Percentiles rank a stretch among this genome's conserved stretches.
Conservation (phyloP, 1,140 invertebrate genomes). For the Drosophila parvula region DNA sequence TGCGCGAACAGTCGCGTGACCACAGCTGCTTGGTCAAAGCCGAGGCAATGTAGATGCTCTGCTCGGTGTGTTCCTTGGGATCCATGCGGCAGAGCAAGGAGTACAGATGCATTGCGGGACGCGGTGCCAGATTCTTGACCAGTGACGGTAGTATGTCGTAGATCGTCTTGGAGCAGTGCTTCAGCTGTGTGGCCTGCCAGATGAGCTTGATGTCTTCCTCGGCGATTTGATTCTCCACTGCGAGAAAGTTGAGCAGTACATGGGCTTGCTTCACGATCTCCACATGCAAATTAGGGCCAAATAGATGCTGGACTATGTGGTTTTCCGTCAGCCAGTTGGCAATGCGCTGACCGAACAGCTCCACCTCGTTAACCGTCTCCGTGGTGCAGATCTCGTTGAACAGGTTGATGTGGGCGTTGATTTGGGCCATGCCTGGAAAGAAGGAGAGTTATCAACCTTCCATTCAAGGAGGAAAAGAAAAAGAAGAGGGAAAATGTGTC, state of each 20-base stretch:
- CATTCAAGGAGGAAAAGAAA: no score
- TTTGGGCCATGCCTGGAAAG: slow-evolving; percentile 92
- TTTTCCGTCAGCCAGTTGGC: slow-evolving; percentile 95
- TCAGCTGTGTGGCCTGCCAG: slow-evolving; percentile 96
- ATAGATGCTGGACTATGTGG: slow-evolving; percentile 97
- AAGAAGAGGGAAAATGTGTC: neutral
- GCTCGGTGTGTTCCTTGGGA: slow-evolving; percentile 95
- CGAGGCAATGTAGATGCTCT: slow-evolving; percentile 94
- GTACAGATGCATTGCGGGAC: slow-evolving; percentile 94
- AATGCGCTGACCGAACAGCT: slow-evolving; percentile 92
- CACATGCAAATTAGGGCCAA: slow-evolving; percentile 97
- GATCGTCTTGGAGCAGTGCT: slow-evolving; percentile 96
- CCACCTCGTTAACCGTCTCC: slow-evolving; percentile 92
- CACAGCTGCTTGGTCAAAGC: slow-evolving; percentile 95
- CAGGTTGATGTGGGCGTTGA: slow-evolving; percentile 95
- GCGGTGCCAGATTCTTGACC: slow-evolving; percentile 94
- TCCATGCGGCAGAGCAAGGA: slow-evolving; percentile 92
- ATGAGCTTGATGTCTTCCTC: slow-evolving; percentile 96
- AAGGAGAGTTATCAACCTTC: neutral
- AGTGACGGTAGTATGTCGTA: slow-evolving; percentile 95
- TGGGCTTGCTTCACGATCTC: slow-evolving; percentile 97
- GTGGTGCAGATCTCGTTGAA: slow-evolving; percentile 95
- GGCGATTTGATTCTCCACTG: slow-evolving; percentile 95
- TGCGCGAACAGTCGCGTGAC: slow-evolving; percentile 88
- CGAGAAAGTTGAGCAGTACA: slow-evolving; percentile 95